These are phyloP conservation scores for Calliphora vomitoria DNA, from an alignment of 2,888 invertebrate genomes.

Conservation along the genomic window DNA sequence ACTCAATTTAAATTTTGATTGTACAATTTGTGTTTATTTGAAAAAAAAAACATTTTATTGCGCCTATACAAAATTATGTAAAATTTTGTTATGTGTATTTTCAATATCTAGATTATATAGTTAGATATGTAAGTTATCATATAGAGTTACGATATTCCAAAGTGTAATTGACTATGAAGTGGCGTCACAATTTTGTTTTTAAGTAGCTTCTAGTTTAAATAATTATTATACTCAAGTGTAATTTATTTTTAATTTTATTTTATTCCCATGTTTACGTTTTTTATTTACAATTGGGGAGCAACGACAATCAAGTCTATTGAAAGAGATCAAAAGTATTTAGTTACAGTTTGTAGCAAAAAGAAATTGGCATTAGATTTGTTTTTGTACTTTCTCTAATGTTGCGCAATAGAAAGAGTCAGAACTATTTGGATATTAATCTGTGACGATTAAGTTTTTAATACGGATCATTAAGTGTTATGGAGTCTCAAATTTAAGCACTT, in stretches of 20 bases:
- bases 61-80: constrained; percentile 17
- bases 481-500: too few relatives aligned
- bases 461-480: too few relatives aligned
- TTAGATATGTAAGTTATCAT: constrained; percentile 10
- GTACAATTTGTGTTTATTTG: constrained; percentile 1
- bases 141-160: constrained; percentile 40
- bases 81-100: background rate
- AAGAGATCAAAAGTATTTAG: constrained; percentile 1
- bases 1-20: background rate
- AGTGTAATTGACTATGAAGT: constrained; percentile 40
- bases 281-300: constrained; percentile 23
- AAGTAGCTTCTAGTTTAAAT: constrained; percentile 16
- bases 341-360: background rate
- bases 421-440: too few relatives aligned
- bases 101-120: constrained; percentile 1
- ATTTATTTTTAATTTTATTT: constrained; percentile 2
- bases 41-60: background rate
- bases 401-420: too few relatives aligned
- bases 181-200: constrained; percentile 21
- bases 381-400: too few relatives aligned
- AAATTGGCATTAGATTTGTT: too few relatives aligned
- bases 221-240: background rate
- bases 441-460: too few relatives aligned
- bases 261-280: constrained; percentile 1
- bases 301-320: background rate